phyloP scores from a whole-genome alignment of 1,140 invertebrate species.

The Pogonomyrmex barbatus region DNA sequence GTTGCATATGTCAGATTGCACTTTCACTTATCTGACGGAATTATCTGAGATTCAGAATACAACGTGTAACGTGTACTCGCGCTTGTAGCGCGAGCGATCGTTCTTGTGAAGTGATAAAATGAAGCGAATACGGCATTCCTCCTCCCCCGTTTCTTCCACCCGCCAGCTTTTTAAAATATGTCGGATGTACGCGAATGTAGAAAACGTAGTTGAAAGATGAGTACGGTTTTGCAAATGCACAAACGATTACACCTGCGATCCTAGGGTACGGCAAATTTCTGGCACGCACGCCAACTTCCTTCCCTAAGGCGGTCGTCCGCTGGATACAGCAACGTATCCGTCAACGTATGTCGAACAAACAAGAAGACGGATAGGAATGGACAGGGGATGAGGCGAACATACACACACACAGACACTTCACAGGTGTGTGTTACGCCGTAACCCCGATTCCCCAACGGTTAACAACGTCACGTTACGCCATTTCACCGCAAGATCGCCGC shows the following conservation, averaged over 20 bases:
- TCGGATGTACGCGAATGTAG: neutral
- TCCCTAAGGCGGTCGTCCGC: neutral
- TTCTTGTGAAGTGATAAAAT: neutral
- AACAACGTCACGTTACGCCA: conserved; percentile 65
- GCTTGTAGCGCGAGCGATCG: neutral
- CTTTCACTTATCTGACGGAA: conserved; percentile 35
- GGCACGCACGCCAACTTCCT: conserved; percentile 6
- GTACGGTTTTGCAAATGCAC: neutral
- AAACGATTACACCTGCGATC: neutral
- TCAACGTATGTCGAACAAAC: conserved; percentile 9
- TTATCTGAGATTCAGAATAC: conserved; percentile 20
- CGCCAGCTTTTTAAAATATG: neutral
- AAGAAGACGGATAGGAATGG: conserved; percentile 11
- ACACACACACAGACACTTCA: conserved; percentile 6
- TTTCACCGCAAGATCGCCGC: conserved; percentile 46
- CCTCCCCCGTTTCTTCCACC: neutral
- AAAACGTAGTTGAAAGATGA: neutral
- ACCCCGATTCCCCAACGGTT: conserved; percentile 64
- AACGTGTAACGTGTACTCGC: neutral
- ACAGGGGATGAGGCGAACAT: conserved; percentile 1
- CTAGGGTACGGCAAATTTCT: conserved; percentile 28
- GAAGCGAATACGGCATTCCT: neutral
- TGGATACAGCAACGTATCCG: neutral
- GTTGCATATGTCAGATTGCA: neutral
- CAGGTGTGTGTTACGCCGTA: conserved; percentile 59